These are phyloP conservation scores for Bothrops jararaca DNA, from an alignment of 2,113 vertebrate species.

Conservation along the genomic window DNA sequence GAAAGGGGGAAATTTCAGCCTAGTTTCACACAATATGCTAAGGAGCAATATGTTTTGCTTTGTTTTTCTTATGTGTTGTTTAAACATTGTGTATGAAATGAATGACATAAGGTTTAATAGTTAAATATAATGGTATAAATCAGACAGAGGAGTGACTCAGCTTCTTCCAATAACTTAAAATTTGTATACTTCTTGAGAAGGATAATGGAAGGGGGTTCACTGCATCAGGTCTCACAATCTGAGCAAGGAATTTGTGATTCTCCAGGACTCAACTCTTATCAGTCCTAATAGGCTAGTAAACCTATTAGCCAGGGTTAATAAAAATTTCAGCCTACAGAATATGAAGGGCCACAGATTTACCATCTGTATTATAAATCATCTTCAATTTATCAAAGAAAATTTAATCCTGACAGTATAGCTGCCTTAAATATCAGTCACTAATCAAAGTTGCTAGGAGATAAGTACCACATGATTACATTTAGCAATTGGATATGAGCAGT, in stretches of 20 bases:
- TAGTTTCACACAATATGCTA: background rate
- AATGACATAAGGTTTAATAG: background rate
- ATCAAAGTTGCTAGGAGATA: background rate
- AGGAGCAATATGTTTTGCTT: background rate
- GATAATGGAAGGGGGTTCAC: background rate
- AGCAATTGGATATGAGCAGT: background rate
- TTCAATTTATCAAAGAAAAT: background rate
- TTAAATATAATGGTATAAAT: background rate
- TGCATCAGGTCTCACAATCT: background rate
- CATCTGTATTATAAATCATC: background rate
- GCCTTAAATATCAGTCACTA: too few relatives aligned
- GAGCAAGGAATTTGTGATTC: background rate
- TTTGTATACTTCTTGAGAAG: background rate
- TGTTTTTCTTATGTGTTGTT: background rate
- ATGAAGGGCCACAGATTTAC: background rate
- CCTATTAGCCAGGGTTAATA: background rate
- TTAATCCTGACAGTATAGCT: background rate
- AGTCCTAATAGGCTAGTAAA: background rate
- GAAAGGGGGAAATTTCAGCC: background rate
- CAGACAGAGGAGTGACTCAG: background rate
- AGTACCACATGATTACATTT: background rate
- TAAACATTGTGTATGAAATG: background rate
- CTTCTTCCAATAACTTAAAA: background rate
- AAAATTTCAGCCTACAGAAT: background rate
- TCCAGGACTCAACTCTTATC: background rate